Evolutionary conservation across 1,140 invertebrate genomes (phyloP).

Genomic region (Pteromalus puparum): DNA sequence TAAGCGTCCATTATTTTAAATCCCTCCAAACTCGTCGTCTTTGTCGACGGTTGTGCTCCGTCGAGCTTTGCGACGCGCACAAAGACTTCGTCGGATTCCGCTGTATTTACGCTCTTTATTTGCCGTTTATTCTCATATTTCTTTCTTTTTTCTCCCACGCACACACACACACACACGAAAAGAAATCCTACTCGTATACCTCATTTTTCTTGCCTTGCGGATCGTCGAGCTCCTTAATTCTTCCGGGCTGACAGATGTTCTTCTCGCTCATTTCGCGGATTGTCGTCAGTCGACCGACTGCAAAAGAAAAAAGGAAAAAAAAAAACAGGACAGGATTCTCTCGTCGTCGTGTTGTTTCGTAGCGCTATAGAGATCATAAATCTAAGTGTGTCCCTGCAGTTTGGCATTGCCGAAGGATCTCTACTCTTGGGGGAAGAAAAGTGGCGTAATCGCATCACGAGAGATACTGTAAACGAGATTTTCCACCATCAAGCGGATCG

Average conservation of each 20-base stretch:
- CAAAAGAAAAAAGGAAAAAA: background rate
- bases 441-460: constrained; percentile 47
- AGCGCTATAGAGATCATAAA: constrained; percentile 56
- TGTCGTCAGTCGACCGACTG: constrained; percentile 9
- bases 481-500: constrained; percentile 13
- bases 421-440: background rate
- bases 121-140: constrained; percentile 39
- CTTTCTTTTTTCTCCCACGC: background rate
- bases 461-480: constrained; percentile 48
- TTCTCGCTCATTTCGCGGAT: constrained; percentile 50
- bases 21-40: background rate
- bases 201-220: constrained; percentile 30
- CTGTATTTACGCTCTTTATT: constrained; percentile 39
- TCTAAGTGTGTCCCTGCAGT: constrained; percentile 52
- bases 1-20: constrained; percentile 31
- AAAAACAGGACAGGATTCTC: constrained; percentile 27
- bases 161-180: background rate
- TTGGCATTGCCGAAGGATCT: background rate
- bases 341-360: constrained; percentile 48
- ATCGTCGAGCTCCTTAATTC: constrained; percentile 44
- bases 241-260: constrained; percentile 49
- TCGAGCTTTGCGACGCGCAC: background rate
- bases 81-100: background rate
- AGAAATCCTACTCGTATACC: background rate
- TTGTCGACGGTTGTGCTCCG: too few relatives aligned